These are phyloP conservation scores for Diplazon laetatorius DNA, from an alignment of 2,888 invertebrate genomes.

Conservation along the genomic window DNA sequence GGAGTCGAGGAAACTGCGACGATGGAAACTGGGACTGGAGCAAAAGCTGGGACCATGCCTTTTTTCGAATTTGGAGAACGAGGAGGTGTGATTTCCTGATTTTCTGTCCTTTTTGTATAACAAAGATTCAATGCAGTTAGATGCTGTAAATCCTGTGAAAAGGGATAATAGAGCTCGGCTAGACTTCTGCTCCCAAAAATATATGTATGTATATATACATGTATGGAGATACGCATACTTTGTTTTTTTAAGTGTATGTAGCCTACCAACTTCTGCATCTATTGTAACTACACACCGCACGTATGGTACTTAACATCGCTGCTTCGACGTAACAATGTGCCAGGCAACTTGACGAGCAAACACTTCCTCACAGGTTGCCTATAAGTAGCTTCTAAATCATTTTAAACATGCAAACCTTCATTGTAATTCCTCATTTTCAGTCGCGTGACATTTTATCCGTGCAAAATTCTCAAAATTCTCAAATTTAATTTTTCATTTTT, in stretches of 20 bases:
- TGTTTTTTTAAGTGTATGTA: constrained; percentile 6
- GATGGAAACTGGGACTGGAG: too few species aligned
- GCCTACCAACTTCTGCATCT: constrained; percentile 32
- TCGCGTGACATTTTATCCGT: background rate
- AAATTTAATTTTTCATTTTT: too few species aligned
- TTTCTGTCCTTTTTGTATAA: too few species aligned
- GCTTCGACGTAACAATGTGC: constrained; percentile 59
- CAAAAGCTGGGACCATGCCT: too few species aligned
- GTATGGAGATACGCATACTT: too few species aligned
- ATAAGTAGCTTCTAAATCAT: constrained; percentile 69
- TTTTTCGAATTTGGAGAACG: too few species aligned
- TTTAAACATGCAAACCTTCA: background rate
- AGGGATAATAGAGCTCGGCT: constrained; percentile 35
- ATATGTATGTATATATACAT: too few species aligned
- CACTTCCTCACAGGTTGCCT: constrained; percentile 48
- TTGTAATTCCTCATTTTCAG: background rate
- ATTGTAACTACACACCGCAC: constrained; percentile 34
- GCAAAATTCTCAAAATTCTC: too few species aligned
- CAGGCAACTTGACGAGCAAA: constrained; percentile 50
- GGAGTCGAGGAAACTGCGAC: too few species aligned
- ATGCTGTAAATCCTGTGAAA: constrained; percentile 39
- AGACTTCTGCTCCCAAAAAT: constrained; percentile 18
- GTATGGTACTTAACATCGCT: constrained; percentile 23
- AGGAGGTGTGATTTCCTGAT: too few species aligned
- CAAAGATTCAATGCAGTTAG: too few species aligned